A percentile compares a stretch with the other conserved stretches of the same genome.
phyloP scores from a whole-genome alignment of 2,113 vertebrate genomes.

The Solea solea region DNA sequence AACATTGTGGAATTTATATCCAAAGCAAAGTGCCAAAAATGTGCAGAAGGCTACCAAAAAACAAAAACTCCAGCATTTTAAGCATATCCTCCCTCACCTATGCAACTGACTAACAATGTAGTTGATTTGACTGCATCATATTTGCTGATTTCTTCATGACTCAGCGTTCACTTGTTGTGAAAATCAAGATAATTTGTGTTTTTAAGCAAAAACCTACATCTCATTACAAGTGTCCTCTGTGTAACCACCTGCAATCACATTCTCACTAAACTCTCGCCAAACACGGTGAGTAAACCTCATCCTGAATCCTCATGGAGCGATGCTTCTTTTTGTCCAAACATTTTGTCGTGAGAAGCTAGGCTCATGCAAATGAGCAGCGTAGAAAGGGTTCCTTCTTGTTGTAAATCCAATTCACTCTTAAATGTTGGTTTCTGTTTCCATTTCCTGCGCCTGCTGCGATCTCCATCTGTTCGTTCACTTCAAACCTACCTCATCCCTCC shows the following conservation, averaged over 20 bases:
- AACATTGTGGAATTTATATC: too few species aligned
- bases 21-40: too few species aligned
- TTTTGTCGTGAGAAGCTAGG: not conserved
- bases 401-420: not conserved
- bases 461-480: constrained; percentile 41
- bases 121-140: not conserved
- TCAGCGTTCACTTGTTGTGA: not conserved
- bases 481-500: constrained; percentile 27
- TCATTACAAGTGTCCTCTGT: too few species aligned
- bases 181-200: constrained; percentile 3
- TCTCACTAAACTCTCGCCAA: not conserved
- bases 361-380: constrained; percentile 3
- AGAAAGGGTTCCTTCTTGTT: not conserved
- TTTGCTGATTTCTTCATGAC: not conserved
- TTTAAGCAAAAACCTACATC: too few species aligned
- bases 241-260: too few species aligned
- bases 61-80: too few species aligned
- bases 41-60: too few species aligned
- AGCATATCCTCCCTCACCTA: not conserved
- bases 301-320: not conserved
- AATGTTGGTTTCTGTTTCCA: not conserved
- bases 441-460: constrained; percentile 20
- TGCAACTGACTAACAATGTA: not conserved
- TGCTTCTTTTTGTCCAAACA: not conserved
- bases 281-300: not conserved